Evolutionary conservation across 2,113 vertebrate genomes (phyloP), one percentile per base, ranked within the genome.

Genomic region (Ancistrus triradiatus): DNA sequence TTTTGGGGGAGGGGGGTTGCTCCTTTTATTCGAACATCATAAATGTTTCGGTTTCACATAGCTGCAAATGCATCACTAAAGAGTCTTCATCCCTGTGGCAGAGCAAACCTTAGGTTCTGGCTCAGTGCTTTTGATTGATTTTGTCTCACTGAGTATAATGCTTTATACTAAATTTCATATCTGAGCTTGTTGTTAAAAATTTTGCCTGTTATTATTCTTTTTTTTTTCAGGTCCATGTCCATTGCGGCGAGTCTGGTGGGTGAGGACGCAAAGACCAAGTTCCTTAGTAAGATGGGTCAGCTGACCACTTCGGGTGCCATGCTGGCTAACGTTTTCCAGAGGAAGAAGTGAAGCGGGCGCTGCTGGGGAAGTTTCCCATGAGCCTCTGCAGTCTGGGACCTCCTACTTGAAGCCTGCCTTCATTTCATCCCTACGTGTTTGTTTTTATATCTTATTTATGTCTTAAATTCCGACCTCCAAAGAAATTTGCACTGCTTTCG

Each of bases 281-380:
- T 99, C 80, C 82, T 99, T 80, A 99, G 95, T 80, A 99, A 98
- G 90, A 97, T 99, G 95, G 97, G 97, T 73, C 97, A 99, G 85
- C 82, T 99, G 80, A 98, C 97, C 55, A 98, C 97, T 1, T 98
- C 97, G 1, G 93, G 97, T 25, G 97, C 95, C 66, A 98, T 99
- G 97, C 37, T 99, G 87, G 97, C 97, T 59, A 99, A 97, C 1
- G 97, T 99, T 81, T 99, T 99, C 86, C 97, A 99, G 89, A 91
- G 97, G 59, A 99, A 98, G 87, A 99, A 99, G 77, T 79, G 25
- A 66, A 60, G 21, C 6, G 72, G 83, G 63, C 67, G 78, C 46
- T 69, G 42, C 38, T 18, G 21, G 44, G 77, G n/a, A 56, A 64
- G 27, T 55, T 71, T 66, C 78, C 68, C 76, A 86, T 84, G 81